phyloP scores from a whole-genome alignment of 2,113 vertebrate species.

The Hiodon tergisus region DNA sequence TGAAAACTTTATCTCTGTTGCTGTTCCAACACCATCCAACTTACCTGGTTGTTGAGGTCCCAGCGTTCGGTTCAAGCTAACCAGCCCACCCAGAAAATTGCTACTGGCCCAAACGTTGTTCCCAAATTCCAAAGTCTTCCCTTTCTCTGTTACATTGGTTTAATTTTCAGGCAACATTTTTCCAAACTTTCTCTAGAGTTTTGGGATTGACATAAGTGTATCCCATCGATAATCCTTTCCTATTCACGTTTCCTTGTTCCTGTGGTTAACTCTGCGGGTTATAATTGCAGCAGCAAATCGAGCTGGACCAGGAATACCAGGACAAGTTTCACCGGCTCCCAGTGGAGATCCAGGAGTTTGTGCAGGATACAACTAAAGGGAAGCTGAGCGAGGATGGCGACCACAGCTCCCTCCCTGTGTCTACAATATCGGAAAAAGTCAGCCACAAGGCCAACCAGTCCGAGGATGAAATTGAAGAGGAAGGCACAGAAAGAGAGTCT shows the following conservation, averaged over 20 bases:
- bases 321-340: slow-evolving; percentile 90
- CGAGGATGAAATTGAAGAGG: slow-evolving; percentile 63
- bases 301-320: slow-evolving; percentile 85
- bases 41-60: too few species aligned
- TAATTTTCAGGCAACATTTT: too few species aligned
- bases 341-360: slow-evolving; percentile 86
- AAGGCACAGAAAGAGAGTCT: slow-evolving; percentile 62
- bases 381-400: slow-evolving; percentile 71
- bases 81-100: too few species aligned
- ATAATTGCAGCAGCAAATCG: slow-evolving; percentile 72
- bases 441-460: slow-evolving; percentile 63
- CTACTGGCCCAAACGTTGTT: too few species aligned
- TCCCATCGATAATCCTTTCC: too few species aligned
- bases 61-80: too few species aligned
- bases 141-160: too few species aligned
- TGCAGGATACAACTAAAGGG: slow-evolving; percentile 81
- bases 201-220: too few species aligned
- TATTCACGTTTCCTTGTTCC: background rate
- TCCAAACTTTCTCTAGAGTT: too few species aligned
- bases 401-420: slow-evolving; percentile 57
- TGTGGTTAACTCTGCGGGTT: slow-evolving; percentile 4
- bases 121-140: too few species aligned
- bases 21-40: too few species aligned
- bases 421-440: slow-evolving; percentile 59
- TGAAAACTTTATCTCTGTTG: too few species aligned